Percentiles rank a stretch among this genome's conserved stretches.
These are phyloP conservation scores for Bostrychus sinensis DNA, from an alignment of 2,113 vertebrate genomes.

Conservation along the genomic window DNA sequence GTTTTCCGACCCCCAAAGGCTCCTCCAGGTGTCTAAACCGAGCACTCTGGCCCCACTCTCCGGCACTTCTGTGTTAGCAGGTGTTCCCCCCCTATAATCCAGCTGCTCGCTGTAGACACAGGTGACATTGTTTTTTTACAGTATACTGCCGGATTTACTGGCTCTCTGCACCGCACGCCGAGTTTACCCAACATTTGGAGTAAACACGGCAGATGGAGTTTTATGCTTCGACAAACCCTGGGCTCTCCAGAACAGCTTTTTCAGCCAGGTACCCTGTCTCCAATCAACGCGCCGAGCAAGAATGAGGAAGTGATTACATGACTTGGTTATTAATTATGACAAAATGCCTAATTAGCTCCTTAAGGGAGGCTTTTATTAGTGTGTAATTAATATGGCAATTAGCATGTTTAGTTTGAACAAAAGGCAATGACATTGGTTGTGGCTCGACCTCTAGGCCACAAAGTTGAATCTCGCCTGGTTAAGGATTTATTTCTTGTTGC, in stretches of 20 bases:
- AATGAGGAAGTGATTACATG: slow-evolving; percentile 15
- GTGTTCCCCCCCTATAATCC: slow-evolving; percentile 19
- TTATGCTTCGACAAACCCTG: slow-evolving; percentile 20
- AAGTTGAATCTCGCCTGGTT: not conserved
- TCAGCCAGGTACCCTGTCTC: not conserved
- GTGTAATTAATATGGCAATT: slow-evolving; percentile 45
- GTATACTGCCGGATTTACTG: not conserved
- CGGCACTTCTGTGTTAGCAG: slow-evolving; percentile 13
- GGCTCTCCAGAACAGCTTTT: not conserved
- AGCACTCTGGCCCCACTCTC: not conserved
- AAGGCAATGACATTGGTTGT: slow-evolving; percentile 21
- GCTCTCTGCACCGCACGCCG: not conserved
- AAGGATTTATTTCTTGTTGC: not conserved
- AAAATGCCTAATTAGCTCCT: slow-evolving; percentile 45
- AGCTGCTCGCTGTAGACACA: slow-evolving; percentile 28
- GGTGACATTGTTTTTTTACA: slow-evolving; percentile 22
- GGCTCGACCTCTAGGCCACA: slow-evolving; percentile 14
- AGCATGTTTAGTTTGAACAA: slow-evolving; percentile 21
- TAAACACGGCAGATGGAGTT: slow-evolving; percentile 26
- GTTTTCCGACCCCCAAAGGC: not conserved
- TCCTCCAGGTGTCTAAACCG: not conserved
- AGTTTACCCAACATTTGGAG: slow-evolving; percentile 20
- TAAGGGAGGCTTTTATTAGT: slow-evolving; percentile 33
- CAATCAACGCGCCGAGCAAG: slow-evolving; percentile 20
- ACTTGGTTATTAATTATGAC: slow-evolving; percentile 46